A percentile compares a stretch with the other conserved stretches of the same genome.
Conservation (phyloP, 2,113 vertebrate genomes). For the Pomatostomus ruficeps region DNA sequence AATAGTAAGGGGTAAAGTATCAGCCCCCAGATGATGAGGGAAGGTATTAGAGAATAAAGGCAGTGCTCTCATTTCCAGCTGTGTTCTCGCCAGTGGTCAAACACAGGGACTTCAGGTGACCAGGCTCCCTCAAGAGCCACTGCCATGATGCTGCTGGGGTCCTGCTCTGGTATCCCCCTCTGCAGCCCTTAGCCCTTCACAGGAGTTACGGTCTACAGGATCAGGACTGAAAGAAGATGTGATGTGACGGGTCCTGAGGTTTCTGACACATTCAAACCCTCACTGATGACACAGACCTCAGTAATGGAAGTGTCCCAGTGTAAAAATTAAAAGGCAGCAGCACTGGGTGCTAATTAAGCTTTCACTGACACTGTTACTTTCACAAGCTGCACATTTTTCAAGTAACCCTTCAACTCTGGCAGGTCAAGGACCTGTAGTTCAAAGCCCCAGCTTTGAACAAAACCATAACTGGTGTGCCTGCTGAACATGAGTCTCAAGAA, state of each 20-base stretch:
- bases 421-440: not conserved
- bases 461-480: not conserved
- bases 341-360: not conserved
- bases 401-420: not conserved
- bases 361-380: not conserved
- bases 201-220: rapidly evolving
- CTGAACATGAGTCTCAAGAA: not conserved
- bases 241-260: not conserved
- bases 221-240: not conserved
- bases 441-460: not conserved
- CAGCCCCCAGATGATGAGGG: not conserved
- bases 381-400: not conserved
- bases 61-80: not conserved
- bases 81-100: not conserved
- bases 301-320: not conserved
- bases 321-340: not conserved
- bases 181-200: not conserved
- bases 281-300: not conserved
- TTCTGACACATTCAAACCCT: not conserved
- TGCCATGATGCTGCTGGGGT: rapidly evolving
- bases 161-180: not conserved
- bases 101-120: rapidly evolving
- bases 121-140: not conserved
- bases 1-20: not conserved
- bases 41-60: not conserved